A percentile compares a stretch with the other conserved stretches of the same genome.
phyloP scores from a whole-genome alignment of 2,797 vertebrate species.

The Oceanodroma leucorhoa region DNA sequence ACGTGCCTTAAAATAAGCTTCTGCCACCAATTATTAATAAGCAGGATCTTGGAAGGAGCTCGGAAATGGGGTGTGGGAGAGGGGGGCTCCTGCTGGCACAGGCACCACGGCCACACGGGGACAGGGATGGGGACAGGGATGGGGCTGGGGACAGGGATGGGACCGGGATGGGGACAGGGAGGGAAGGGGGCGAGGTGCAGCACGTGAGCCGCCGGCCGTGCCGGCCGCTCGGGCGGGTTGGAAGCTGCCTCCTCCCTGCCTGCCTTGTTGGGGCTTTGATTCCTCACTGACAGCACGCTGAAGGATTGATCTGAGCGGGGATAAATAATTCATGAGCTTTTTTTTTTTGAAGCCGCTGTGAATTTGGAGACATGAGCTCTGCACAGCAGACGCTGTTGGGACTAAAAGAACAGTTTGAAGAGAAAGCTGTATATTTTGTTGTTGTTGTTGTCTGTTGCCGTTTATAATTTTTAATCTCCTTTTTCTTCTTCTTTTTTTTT shows the following conservation, averaged over 20 bases:
- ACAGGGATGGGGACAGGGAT: accelerated
- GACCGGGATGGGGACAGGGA: accelerated
- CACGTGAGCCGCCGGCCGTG: accelerated
- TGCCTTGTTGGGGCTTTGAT: constrained; percentile 63
- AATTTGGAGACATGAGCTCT: constrained; percentile 16
- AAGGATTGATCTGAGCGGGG: constrained; percentile 47
- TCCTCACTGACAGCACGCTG: constrained; percentile 58
- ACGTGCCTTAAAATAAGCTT: background rate
- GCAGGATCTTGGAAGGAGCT: background rate
- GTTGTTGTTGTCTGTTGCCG: background rate
- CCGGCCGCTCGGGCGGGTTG: background rate
- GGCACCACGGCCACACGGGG: background rate
- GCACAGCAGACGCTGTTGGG: background rate
- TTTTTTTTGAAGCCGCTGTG: constrained; percentile 25
- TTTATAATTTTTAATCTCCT: constrained; percentile 33
- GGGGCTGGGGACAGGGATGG: background rate
- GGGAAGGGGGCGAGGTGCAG: background rate
- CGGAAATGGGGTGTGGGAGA: background rate
- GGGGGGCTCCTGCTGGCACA: background rate
- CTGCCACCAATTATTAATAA: constrained; percentile 35
- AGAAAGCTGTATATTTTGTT: constrained; percentile 16
- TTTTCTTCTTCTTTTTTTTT: background rate
- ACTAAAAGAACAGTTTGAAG: constrained; percentile 21
- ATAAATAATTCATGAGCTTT: constrained; percentile 70
- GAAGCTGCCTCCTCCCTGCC: background rate